phyloP scores from a whole-genome alignment of 2,888 invertebrate species.

The Mayetiola destructor region DNA sequence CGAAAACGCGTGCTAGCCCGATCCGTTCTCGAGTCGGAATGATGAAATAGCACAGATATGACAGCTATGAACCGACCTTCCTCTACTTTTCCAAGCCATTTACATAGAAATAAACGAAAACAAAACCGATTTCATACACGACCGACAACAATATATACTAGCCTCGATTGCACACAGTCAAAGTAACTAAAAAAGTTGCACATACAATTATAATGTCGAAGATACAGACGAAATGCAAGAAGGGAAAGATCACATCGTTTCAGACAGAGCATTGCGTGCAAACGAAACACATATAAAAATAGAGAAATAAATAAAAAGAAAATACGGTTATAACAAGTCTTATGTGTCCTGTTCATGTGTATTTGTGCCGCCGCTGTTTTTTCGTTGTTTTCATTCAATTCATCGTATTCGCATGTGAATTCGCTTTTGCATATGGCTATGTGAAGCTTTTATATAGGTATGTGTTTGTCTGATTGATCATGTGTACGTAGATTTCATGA shows the following conservation, averaged over 20 bases:
- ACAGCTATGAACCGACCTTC: constrained; percentile 23
- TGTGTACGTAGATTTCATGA: too few species aligned
- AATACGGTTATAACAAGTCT: neutral
- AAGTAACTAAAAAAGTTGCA: neutral
- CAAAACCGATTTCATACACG: neutral
- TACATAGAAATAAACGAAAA: constrained; percentile 11
- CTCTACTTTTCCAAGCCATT: constrained; percentile 20
- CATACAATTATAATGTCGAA: neutral
- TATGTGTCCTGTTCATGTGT: neutral
- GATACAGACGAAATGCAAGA: neutral
- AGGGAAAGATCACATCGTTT: neutral
- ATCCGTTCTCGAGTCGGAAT: constrained; percentile 26
- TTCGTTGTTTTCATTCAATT: neutral
- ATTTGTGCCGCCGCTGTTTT: neutral
- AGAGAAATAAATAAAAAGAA: too few species aligned
- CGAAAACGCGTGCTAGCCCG: constrained; percentile 22
- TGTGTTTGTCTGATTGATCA: too few species aligned
- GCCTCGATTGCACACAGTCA: neutral
- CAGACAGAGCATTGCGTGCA: neutral
- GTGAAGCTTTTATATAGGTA: too few species aligned
- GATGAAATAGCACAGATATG: constrained; percentile 23
- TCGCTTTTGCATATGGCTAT: neutral
- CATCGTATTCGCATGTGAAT: neutral
- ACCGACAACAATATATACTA: neutral
- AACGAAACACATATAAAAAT: neutral